Conservation (phyloP, 2,113 vertebrate genomes). For the Columbina picui region DNA sequence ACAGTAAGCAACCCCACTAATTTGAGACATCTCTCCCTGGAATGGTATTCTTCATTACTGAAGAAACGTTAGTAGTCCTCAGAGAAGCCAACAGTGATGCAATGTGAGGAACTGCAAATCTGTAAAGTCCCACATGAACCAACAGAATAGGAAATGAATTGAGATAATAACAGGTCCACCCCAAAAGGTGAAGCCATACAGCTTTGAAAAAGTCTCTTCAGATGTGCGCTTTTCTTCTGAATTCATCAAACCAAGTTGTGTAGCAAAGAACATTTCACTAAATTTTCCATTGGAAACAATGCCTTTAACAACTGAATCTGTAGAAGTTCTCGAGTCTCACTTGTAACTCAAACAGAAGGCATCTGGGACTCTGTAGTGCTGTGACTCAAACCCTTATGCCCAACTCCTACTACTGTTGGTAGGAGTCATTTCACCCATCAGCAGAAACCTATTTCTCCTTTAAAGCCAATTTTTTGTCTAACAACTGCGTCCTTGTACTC, state of each 20-base stretch:
- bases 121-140: background rate
- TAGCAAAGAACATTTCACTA: background rate
- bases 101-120: background rate
- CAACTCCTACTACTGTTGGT: background rate
- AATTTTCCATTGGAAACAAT: background rate
- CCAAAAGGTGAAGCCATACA: background rate
- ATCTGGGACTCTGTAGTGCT: background rate
- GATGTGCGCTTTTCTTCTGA: background rate
- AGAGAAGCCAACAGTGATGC: background rate
- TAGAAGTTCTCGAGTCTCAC: background rate
- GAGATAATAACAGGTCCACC: background rate
- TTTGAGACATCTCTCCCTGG: background rate
- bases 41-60: background rate
- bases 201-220: background rate
- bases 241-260: background rate
- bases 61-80: background rate
- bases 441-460: background rate
- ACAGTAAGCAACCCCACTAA: background rate
- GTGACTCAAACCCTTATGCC: background rate
- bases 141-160: background rate
- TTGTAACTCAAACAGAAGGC: background rate
- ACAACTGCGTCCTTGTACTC: background rate
- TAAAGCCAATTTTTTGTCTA: background rate
- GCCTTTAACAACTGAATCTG: background rate
- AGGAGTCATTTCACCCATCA: background rate